These are phyloP conservation scores for Villa cingulata DNA, from an alignment of 2,888 invertebrate species.

Conservation along the genomic window DNA sequence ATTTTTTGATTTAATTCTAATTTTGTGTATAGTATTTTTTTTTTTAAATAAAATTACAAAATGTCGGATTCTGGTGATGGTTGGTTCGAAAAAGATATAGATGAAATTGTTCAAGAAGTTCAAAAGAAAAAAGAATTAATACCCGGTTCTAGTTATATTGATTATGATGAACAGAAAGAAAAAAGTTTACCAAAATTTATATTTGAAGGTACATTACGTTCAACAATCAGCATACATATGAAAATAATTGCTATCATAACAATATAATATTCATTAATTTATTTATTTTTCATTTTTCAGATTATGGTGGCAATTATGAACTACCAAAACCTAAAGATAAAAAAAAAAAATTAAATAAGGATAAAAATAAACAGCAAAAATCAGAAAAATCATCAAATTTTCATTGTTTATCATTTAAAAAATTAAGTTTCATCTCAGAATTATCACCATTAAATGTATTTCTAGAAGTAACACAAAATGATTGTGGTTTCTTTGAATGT, in stretches of 20 bases:
- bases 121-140: slow-evolving; percentile 16
- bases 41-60: neutral
- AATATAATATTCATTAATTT: too few relatives aligned
- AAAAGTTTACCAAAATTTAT: neutral
- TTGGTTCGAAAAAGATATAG: slow-evolving; percentile 33
- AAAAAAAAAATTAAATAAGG: neutral
- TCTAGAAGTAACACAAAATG: slow-evolving; percentile 12
- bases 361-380: neutral
- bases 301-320: slow-evolving; percentile 13
- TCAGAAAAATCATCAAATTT: slow-evolving; percentile 1
- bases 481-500: slow-evolving; percentile 12
- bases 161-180: slow-evolving; percentile 9
- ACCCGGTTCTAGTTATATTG: slow-evolving; percentile 12
- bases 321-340: neutral
- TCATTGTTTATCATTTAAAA: slow-evolving; percentile 12
- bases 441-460: slow-evolving; percentile 13
- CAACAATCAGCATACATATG: too few relatives aligned
- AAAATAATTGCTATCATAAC: too few relatives aligned
- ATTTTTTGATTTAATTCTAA: too few relatives aligned
- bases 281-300: slow-evolving; percentile 1
- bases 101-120: slow-evolving; percentile 25
- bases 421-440: slow-evolving; percentile 10
- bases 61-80: slow-evolving; percentile 23
- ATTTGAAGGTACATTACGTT: slow-evolving; percentile 3
- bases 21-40: too few relatives aligned